Conservation (phyloP, 2,797 vertebrate genomes). For the Poecilia wingei region DNA sequence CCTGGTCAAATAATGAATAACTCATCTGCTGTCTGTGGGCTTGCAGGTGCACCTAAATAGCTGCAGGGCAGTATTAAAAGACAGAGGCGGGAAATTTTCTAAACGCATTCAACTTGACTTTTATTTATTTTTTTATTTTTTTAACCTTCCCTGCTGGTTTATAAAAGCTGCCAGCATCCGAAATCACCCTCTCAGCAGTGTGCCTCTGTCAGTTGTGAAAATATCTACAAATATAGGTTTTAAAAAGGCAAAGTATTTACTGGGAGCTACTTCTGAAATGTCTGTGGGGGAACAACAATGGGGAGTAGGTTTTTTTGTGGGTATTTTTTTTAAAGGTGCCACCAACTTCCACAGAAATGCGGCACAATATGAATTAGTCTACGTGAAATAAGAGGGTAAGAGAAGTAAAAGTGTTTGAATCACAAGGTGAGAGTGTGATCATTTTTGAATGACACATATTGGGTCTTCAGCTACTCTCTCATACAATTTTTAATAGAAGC, state of each 20-base stretch:
- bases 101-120: slow-evolving; percentile 2
- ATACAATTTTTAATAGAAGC: not conserved
- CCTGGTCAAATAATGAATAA: slow-evolving; percentile 18
- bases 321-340: not conserved
- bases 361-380: not conserved
- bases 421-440: not conserved
- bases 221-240: not conserved
- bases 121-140: not conserved
- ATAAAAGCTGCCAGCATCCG: not conserved
- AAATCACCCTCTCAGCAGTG: not conserved
- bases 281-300: slow-evolving; percentile 1
- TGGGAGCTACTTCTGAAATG: not conserved
- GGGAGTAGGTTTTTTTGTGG: not conserved
- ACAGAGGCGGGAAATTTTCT: slow-evolving; percentile 1
- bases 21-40: not conserved
- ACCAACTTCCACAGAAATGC: not conserved
- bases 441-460: not conserved
- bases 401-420: slow-evolving; percentile 1
- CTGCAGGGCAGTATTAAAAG: slow-evolving; percentile 21
- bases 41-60: slow-evolving; percentile 17
- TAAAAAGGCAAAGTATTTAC: slow-evolving; percentile 6
- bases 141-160: slow-evolving; percentile 28
- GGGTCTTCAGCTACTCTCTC: not conserved
- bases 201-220: not conserved
- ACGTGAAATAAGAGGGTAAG: not conserved